Evolutionary conservation across 2,888 invertebrate species (phyloP), one percentile per base, ranked within the genome.

Genomic region (Campopleginae sp.): DNA sequence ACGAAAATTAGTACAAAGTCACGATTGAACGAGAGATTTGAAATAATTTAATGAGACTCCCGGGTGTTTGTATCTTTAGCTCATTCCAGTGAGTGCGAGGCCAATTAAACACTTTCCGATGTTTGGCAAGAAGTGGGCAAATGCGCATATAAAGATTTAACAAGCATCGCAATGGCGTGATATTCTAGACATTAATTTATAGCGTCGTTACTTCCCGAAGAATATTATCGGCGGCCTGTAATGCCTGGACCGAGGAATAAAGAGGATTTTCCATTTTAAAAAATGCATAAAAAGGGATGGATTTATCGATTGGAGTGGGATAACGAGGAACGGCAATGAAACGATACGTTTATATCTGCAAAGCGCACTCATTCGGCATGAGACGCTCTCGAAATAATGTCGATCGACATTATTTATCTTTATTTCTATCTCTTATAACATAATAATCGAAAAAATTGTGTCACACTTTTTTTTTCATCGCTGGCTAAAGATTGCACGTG

Each of bases 401-500:
- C 8, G 19, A 19, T 51, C 2, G 23, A 54, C 23, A n/a, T n/a
- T n/a, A n/a, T n/a, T n/a, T n/a, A n/a, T 3, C 23, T 54, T 54
- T 23, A 12, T 12, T 10, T 23, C 8, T 54, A 14, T 23, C 1
- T 58, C 27, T 58, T 58, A 58, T 27, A 58, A 58, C n/a, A 74
- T 23, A 78, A 51, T n/a, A 78, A 78, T 68, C 66, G 10, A 33
- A 42, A 23, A 42, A n/a, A 17, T 5, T 44, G 23, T 12, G 27
- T 8, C 46, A 66, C 23, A 54, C 7, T 8, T 27, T n/a, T 0
- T 0, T 31, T 42, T 42, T 58, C 48, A 27, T 48, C 17, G 38
- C 38, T 63, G 63, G 17, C n/a, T 74, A 14, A 61, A 61, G 51
- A 76, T 54, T 51, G 12, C 38, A 17, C 17, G 17, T 54, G 58